These are phyloP conservation scores for Nudaria mundana DNA, from an alignment of 2,888 invertebrate species.

Conservation along the genomic window DNA sequence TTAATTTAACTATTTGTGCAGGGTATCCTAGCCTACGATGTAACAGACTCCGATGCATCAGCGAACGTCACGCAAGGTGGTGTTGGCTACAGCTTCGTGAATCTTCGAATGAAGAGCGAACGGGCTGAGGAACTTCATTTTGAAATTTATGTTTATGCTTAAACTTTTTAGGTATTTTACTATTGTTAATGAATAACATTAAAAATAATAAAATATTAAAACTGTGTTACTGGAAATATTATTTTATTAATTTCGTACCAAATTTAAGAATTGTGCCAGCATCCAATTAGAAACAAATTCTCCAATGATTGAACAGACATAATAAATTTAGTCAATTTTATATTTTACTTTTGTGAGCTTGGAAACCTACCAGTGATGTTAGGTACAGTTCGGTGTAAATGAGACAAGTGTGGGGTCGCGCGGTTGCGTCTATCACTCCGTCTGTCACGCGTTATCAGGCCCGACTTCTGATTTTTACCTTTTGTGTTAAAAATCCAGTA, in stretches of 20 bases:
- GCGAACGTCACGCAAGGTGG: conserved; percentile 61
- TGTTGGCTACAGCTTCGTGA: conserved; percentile 49
- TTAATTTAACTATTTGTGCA: conserved; percentile 32
- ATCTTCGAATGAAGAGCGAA: conserved; percentile 61
- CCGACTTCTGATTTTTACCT: conserved; percentile 39
- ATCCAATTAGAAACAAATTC: too few species aligned
- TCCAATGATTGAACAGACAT: too few species aligned
- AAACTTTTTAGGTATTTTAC: neutral
- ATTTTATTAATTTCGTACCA: too few species aligned
- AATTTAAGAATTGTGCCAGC: too few species aligned
- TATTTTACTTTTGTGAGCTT: too few species aligned
- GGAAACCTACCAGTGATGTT: neutral
- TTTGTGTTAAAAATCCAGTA: conserved; percentile 41
- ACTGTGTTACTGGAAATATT: too few species aligned
- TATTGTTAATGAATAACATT: neutral
- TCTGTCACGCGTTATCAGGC: conserved; percentile 54
- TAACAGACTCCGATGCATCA: conserved; percentile 44
- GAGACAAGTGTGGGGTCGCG: conserved; percentile 9
- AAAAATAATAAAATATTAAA: too few species aligned
- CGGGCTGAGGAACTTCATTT: conserved; percentile 35
- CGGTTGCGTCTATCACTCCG: conserved; percentile 42
- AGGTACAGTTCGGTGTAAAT: conserved; percentile 34
- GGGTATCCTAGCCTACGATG: conserved; percentile 45
- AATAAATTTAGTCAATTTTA: too few species aligned
- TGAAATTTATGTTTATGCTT: conserved; percentile 26